phyloP scores from a whole-genome alignment of 2,888 invertebrate species.

The Celastrina argiolus region DNA sequence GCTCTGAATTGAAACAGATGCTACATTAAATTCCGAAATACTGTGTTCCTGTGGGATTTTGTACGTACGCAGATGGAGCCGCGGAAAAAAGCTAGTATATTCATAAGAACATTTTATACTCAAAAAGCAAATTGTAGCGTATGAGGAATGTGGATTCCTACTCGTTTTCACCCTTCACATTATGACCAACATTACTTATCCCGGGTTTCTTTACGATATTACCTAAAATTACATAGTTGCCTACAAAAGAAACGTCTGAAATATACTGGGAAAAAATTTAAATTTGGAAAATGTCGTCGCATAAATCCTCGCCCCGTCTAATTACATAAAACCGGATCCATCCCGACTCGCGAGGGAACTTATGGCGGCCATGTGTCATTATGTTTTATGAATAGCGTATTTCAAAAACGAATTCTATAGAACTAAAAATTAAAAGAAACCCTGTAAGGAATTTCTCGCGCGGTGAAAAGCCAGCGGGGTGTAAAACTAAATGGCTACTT shows the following conservation, averaged over 20 bases:
- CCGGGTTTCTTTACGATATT: constrained; percentile 14
- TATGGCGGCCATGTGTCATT: constrained; percentile 70
- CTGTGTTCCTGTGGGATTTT: no score
- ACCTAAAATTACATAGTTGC: constrained; percentile 23
- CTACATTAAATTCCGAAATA: no score
- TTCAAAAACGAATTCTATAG: constrained; percentile 29
- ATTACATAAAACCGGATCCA: constrained; percentile 66
- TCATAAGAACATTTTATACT: background rate
- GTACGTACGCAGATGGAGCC: no score
- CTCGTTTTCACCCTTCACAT: constrained; percentile 6
- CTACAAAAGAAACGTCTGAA: constrained; percentile 26
- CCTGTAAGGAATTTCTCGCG: constrained; percentile 24
- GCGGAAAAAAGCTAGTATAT: no score
- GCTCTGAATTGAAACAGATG: no score
- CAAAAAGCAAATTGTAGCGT: background rate
- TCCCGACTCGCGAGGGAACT: constrained; percentile 58
- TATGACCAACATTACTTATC: constrained; percentile 19
- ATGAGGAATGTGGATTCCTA: background rate
- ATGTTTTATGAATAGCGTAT: constrained; percentile 63
- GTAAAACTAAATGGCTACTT: constrained; percentile 22
- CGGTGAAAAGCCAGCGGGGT: constrained; percentile 26
- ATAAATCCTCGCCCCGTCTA: constrained; percentile 72
- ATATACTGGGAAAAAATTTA: constrained; percentile 62
- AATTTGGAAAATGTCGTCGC: constrained; percentile 64
- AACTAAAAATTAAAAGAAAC: constrained; percentile 33